Evolutionary conservation across 2,113 vertebrate species (phyloP), one percentile per base, ranked within the genome.

Genomic region (Rhinichthys klamathensis): DNA sequence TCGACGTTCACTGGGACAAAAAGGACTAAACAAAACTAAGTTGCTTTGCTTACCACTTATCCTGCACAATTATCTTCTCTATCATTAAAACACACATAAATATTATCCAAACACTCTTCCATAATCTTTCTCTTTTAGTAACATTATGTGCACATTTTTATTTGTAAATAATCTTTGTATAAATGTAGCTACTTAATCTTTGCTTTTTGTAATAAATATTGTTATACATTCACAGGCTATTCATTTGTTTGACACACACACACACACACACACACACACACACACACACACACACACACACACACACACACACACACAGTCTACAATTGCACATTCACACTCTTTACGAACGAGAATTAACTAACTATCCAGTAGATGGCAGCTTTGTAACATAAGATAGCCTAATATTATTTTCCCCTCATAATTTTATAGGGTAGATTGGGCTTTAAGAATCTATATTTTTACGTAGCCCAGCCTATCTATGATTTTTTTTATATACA

Each of bases 31-130:
- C 74, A 82, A 87, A 49, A 85, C 95, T 38, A 93, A 88, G 77
- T 91, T 86, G 72, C 95, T 99, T 7, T 85, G 90, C 63, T 94
- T 99, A 74, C 98, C 98, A 3, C 94, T 93, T 75, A 95, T 91
- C 0, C 91, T 98, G 61, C 90, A 95, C 86, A 93, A 93, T 88
- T 99, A 96, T 88, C 94, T 99, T 27, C 94, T 98, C 1, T 96
- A 96, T 90, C 93, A 90, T 70, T 98, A 94, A 94, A 15, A 65
- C 12, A 74, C 65, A 73, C 46, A 86, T 2, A 30, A 18, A 16
- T 25, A 44, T 49, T n/a, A 18, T 69, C 44, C 11, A 38, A 51
- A 38, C 30, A 84, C 5, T 18, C 10, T 61, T 67, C 18, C 2
- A 16, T 67, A 23, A 67, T 67, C 61, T n/a, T 81, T 65, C 18